phyloP scores from a whole-genome alignment of 2,888 invertebrate genomes.

The Malachius bipustulatus region DNA sequence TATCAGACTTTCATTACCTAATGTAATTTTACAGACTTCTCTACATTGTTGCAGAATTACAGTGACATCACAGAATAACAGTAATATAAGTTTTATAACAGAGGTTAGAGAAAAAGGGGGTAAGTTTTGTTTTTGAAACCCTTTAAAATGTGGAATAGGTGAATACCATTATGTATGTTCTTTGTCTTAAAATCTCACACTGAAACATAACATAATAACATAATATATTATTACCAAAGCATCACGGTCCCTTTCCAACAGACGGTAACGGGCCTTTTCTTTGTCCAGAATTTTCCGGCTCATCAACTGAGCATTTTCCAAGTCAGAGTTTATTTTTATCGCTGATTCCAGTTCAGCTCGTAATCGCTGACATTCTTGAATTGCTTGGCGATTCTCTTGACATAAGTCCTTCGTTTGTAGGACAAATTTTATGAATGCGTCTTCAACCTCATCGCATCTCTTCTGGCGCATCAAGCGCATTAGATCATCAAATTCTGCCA shows the following conservation, averaged over 20 bases:
- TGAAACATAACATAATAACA: too few relatives aligned
- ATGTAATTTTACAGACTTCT: too few relatives aligned
- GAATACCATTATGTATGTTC: too few relatives aligned
- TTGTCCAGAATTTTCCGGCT: slow-evolving; percentile 69
- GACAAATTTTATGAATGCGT: slow-evolving; percentile 49
- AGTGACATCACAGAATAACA: too few relatives aligned
- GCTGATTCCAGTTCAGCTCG: slow-evolving; percentile 59
- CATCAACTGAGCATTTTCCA: slow-evolving; percentile 70
- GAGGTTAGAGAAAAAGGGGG: too few relatives aligned
- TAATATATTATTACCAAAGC: slow-evolving; percentile 44
- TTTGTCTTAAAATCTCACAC: too few relatives aligned
- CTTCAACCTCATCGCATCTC: slow-evolving; percentile 15
- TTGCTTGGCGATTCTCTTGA: slow-evolving; percentile 54
- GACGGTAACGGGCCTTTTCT: slow-evolving; percentile 59
- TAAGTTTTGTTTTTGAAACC: too few relatives aligned
- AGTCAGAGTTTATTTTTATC: slow-evolving; percentile 56
- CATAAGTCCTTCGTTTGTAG: slow-evolving; percentile 61
- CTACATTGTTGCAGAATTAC: too few relatives aligned
- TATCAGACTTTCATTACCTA: too few relatives aligned
- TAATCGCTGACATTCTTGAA: slow-evolving; percentile 60
- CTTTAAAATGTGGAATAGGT: too few relatives aligned
- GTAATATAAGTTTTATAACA: too few relatives aligned
- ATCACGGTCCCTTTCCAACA: slow-evolving; percentile 60
- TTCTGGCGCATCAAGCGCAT: slow-evolving; percentile 17
- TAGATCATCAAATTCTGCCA: slow-evolving; percentile 25